Evolutionary conservation across 1,140 invertebrate species (phyloP), one percentile per base, ranked within the genome.

Genomic region (Sesamia nonagrioides): DNA sequence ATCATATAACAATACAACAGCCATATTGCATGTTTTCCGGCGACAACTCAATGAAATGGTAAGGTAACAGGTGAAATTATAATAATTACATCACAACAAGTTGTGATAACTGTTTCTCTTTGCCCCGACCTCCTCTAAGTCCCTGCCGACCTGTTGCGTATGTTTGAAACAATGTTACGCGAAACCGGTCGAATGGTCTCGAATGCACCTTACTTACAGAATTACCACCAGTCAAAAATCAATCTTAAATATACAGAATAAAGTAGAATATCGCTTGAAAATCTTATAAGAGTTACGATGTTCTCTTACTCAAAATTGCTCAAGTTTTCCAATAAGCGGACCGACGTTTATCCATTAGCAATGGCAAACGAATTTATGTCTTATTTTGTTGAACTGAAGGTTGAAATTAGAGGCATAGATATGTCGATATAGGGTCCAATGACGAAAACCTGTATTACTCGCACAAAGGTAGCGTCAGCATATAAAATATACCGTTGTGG

Each of bases 141-240:
- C 78, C 58, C 27, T 68, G 45, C 77, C 68, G 54, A 81, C 83
- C 75, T 83, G 81, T 85, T 85, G 84, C 79, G 60, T 82, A 76
- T 78, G 63, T 85, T 83, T 83, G 79, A 82, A 83, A 83, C 79
- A 78, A 63, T 79, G 79, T 77, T 74, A 80, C 52, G 78, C 78
- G 77, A 82, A 82, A 80, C 82, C 76, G 33, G 69, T 78, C 56
- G 77, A 83, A 79, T 13, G 3, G 63, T 83, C 82, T 76, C 54
- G 82, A 85, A 69, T 73, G 52, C n/a, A 42, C 17, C 48, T 17
- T 73, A 73, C 18, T 21, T 27, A 17, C 45, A 4, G n/a, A 18
- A 9, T 13, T 13, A 58, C 8, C 4, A 9, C 8, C 27, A 74
- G 17, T 11, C 54, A 8, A 74, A 74, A 45, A 17, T 48, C 0